Conservation (phyloP, 1,140 invertebrate species). For the Melipona quadrifasciata region DNA sequence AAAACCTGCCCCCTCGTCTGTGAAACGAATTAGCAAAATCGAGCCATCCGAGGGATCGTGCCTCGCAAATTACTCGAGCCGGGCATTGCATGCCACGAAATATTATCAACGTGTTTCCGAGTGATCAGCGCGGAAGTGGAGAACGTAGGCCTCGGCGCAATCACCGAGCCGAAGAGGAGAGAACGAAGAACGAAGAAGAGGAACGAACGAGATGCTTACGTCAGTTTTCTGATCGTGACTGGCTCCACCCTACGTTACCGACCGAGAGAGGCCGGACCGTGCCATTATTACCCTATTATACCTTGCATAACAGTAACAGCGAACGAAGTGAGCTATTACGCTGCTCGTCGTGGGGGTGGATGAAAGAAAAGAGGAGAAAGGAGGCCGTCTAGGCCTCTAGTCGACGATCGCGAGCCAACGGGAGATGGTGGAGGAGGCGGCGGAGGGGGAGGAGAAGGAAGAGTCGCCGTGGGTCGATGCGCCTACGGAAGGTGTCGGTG, state of each 20-base stretch:
- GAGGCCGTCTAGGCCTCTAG: slow-evolving; percentile 48
- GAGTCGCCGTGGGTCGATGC: slow-evolving; percentile 61
- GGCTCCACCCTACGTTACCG: slow-evolving; percentile 78
- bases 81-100: slow-evolving; percentile 42
- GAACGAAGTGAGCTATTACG: slow-evolving; percentile 74
- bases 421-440: not conserved
- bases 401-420: not conserved
- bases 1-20: not conserved
- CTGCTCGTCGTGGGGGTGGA: slow-evolving; percentile 62
- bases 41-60: not conserved
- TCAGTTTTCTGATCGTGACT: slow-evolving; percentile 78
- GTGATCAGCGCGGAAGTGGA: slow-evolving; percentile 59
- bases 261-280: slow-evolving; percentile 60
- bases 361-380: slow-evolving; percentile 63
- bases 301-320: slow-evolving; percentile 80
- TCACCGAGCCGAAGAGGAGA: slow-evolving; percentile 34
- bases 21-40: not conserved
- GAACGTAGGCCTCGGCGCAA: slow-evolving; percentile 31
- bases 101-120: slow-evolving; percentile 54
- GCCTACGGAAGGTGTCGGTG: slow-evolving; percentile 48
- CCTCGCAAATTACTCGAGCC: too few relatives aligned
- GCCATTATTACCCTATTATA: slow-evolving; percentile 80
- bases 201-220: slow-evolving; percentile 77
- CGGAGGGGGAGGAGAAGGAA: slow-evolving; percentile 31
- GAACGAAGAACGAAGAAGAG: slow-evolving; percentile 40